These are phyloP conservation scores for Hoplostethus mediterraneus DNA, from an alignment of 2,797 vertebrate genomes.

Conservation along the genomic window DNA sequence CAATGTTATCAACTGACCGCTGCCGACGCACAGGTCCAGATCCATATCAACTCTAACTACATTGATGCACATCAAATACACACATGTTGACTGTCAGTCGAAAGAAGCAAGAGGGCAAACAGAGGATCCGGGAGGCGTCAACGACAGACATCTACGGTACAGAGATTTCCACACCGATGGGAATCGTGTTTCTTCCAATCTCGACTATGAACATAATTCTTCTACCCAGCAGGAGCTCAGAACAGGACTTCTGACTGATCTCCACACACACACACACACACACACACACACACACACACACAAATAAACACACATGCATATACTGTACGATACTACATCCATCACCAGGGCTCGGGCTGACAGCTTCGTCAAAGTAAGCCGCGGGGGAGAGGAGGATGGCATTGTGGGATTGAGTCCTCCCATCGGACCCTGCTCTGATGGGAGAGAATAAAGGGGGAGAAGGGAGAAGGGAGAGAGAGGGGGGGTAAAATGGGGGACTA, in stretches of 20 bases:
- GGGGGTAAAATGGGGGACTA: background rate
- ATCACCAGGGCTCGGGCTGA: slow-evolving; percentile 70
- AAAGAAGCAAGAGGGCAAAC: background rate
- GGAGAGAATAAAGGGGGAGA: slow-evolving; percentile 50
- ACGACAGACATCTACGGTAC: background rate
- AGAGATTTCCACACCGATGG: slow-evolving; percentile 49
- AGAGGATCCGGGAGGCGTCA: background rate
- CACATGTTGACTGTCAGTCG: background rate
- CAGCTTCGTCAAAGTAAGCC: slow-evolving; percentile 78
- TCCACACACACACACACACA: slow-evolving; percentile 27
- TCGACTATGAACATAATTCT: background rate
- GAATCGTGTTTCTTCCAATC: slow-evolving; percentile 22
- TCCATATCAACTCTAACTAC: background rate
- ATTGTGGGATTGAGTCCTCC: slow-evolving; percentile 78
- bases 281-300: slow-evolving; percentile 21
- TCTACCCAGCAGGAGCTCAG: slow-evolving; percentile 1
- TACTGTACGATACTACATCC: slow-evolving; percentile 66
- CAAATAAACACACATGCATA: slow-evolving; percentile 19
- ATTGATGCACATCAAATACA: slow-evolving; percentile 25
- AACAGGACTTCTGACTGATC: background rate
- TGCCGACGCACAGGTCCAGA: background rate
- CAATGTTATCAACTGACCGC: background rate
- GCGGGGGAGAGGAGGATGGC: slow-evolving; percentile 71
- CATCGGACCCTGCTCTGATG: slow-evolving; percentile 66
- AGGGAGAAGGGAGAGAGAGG: slow-evolving; percentile 3